A percentile compares a stretch with the other conserved stretches of the same genome.
Evolutionary conservation across 2,113 vertebrate genomes (phyloP).

Genomic region (Melanocharis versteri): DNA sequence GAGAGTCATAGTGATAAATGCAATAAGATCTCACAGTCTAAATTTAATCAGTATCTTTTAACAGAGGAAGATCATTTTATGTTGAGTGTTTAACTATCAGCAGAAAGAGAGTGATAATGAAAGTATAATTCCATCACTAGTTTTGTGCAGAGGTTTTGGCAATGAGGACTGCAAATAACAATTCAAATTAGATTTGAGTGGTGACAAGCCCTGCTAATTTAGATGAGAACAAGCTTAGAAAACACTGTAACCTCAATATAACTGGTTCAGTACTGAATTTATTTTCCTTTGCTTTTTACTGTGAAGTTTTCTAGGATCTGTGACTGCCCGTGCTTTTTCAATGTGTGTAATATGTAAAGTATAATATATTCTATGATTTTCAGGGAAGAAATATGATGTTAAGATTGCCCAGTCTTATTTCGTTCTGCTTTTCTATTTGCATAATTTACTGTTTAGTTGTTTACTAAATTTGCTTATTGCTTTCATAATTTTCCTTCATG

Average conservation of each 20-base stretch:
- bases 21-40: slow-evolving; percentile 71
- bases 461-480: background rate
- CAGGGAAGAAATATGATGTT: background rate
- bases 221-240: slow-evolving; percentile 15
- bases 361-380: background rate
- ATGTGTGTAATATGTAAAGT: background rate
- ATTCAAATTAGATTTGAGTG: slow-evolving; percentile 56
- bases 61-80: slow-evolving; percentile 66
- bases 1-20: slow-evolving; percentile 48
- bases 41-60: slow-evolving; percentile 73
- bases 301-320: background rate
- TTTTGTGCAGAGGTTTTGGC: slow-evolving; percentile 10
- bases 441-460: background rate
- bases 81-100: slow-evolving; percentile 63
- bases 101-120: slow-evolving; percentile 32
- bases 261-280: background rate
- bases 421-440: background rate
- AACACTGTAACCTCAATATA: background rate
- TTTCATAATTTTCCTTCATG: background rate
- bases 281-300: background rate
- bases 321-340: background rate
- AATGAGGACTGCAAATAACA: slow-evolving; percentile 57
- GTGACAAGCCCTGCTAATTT: slow-evolving; percentile 37
- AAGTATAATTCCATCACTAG: slow-evolving; percentile 43
- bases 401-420: background rate